Evolutionary conservation across 1,140 invertebrate genomes (phyloP), one percentile per base, ranked within the genome.

Genomic region (Calliphora vicina): DNA sequence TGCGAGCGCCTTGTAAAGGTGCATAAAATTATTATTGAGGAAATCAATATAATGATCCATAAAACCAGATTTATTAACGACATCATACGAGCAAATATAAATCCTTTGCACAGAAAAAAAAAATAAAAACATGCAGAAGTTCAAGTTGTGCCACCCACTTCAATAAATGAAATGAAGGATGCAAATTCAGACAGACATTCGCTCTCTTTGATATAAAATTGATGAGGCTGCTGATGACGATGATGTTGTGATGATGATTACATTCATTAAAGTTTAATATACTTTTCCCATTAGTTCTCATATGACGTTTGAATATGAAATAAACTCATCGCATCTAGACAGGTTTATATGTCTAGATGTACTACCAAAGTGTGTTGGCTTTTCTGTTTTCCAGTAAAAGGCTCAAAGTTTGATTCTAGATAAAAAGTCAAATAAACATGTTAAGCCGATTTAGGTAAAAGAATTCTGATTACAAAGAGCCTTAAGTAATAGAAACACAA

Each of bases 11-110:
- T 67, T 23, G n/a, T 67, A 20, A 20, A 67, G 61, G 61, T 67
- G n/a, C n/a, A 57, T 57, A n/a, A 67, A 67, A 67, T 67, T 23
- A 67, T 67, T 67, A 67, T 67, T 57, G 50, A 67, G 61, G 25
- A 67, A 25, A 23, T 6, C 50, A 67, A 23, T 23, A 25, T 67
- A 23, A 67, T 67, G 61, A 67, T 67, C 61, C 61, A 67, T 67
- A 67, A 61, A 67, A 67, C 57, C 57, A 20, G 20, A n/a, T 67
- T 67, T 67, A 67, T 67, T 25, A 67, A 67, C 57, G 20, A 67
- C 45, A 50, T 50, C 1, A 50, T 12, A 50, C 6, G 35, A 50
- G 2, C 12, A 50, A 50, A 50, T 15, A 17, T 50, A 50, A 50
- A 50, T 50, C 1, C 3, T 12, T 50, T 6, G 13, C 45, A 13